These are phyloP conservation scores for Sparidentex hasta DNA, from an alignment of 2,797 vertebrate genomes.

Conservation along the genomic window DNA sequence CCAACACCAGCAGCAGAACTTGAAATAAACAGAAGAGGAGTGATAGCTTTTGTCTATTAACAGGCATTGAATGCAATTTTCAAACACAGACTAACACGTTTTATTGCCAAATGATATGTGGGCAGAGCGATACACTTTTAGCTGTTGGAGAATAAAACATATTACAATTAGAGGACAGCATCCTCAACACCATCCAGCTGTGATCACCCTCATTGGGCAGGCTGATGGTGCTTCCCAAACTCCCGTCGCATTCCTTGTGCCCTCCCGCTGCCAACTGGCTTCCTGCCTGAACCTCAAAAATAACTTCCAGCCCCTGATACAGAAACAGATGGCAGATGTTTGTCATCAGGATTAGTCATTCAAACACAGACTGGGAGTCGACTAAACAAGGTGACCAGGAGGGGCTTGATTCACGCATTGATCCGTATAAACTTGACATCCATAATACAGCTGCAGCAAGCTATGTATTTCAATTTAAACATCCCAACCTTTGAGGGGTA, in stretches of 20 bases:
- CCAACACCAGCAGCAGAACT: neutral
- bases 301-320: constrained; percentile 48
- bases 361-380: constrained; percentile 26
- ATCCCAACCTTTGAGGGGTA: no score
- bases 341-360: constrained; percentile 52
- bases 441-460: neutral
- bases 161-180: constrained; percentile 26
- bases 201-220: constrained; percentile 41
- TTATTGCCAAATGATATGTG: neutral
- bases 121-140: neutral
- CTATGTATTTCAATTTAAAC: no score
- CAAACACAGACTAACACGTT: neutral
- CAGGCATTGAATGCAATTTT: neutral
- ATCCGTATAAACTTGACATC: constrained; percentile 41
- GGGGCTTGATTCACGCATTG: neutral
- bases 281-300: constrained; percentile 53
- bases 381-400: constrained; percentile 45
- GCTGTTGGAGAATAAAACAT: constrained; percentile 2
- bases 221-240: constrained; percentile 46
- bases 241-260: constrained; percentile 58
- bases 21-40: neutral
- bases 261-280: constrained; percentile 65
- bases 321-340: constrained; percentile 63
- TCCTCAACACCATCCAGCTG: constrained; percentile 45
- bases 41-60: neutral